A percentile compares a stretch with the other conserved stretches of the same genome.
Evolutionary conservation across 2,113 vertebrate species (phyloP).

Genomic region (Gila orcuttii): DNA sequence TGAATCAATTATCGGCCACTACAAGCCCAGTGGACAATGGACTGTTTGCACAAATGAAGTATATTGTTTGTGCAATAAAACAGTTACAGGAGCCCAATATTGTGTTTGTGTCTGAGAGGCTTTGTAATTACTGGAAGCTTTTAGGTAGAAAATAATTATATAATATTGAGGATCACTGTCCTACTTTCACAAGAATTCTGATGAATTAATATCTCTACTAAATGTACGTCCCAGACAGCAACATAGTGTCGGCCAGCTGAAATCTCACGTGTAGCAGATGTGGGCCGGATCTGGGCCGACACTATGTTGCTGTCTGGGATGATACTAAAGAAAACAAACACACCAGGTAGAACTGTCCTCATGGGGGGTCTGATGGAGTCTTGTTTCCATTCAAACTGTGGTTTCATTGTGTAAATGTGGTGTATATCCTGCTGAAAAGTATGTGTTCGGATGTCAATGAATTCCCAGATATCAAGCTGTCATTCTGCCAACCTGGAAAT

Average conservation of each 20-base stretch:
- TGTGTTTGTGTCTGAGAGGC: slow-evolving; percentile 12
- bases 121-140: slow-evolving; percentile 42
- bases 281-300: too few species aligned
- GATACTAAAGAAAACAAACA: neutral
- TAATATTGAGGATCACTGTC: neutral
- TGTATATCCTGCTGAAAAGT: neutral
- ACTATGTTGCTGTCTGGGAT: neutral
- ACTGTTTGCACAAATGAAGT: slow-evolving; percentile 31
- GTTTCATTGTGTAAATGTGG: neutral
- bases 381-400: neutral
- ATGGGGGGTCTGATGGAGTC: neutral
- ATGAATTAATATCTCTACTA: neutral
- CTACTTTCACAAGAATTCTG: slow-evolving; percentile 3
- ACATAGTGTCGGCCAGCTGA: too few species aligned
- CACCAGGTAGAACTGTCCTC: neutral
- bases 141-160: slow-evolving; percentile 1
- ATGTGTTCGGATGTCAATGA: neutral
- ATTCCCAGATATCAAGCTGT: neutral
- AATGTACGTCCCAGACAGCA: neutral
- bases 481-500: neutral
- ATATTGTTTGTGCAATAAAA: slow-evolving; percentile 46
- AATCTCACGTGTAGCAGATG: too few species aligned
- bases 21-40: slow-evolving; percentile 34
- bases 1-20: slow-evolving; percentile 49
- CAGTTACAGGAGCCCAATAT: slow-evolving; percentile 14